Base-by-base conservation (phyloP, 2,797 vertebrate species). In the Saxicola maurus region DNA sequence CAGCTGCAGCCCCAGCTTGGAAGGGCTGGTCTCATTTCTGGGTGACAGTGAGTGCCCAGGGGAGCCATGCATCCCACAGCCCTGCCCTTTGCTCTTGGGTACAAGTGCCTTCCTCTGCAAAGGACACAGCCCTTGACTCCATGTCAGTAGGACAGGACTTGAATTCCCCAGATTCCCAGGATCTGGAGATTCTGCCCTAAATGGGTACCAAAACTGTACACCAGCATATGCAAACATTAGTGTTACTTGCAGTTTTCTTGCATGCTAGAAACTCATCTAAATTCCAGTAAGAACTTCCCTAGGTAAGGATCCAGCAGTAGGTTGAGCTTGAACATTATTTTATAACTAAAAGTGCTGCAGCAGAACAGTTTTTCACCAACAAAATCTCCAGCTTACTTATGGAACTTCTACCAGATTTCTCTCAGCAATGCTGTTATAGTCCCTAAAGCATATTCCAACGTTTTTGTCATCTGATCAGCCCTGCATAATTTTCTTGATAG, bases 401-500 rank as follows among this genome's bases (percentile, higher is more conserved):
- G 19, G 65, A 68, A 55, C n/a, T 86, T 85, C 49, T 71, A 85
- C 25, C 53, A 91, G 42, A 90, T 80, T 85, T 72, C 65, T 27
- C 72, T 42, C 60, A 46, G 61, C 3, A 0, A 65, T 35, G 30
- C 38, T 62, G 31, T 84, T 82, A 43, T 2, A 72, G 55, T 67
- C 66, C 68, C 75, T 68, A 45, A 80, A 89, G 33, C 27, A 51
- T 80, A 80, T 52, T 85, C 68, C 66, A 93, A 62, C 33, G 45
- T 75, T 87, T 89, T 46, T 87, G 55, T 91, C 66, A 82, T 85
- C 30, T 65, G 75, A 80, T 85, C 78, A 91, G 76, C 78, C 40
- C 84, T 82, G 40, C 51, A 82, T 74, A 51, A 82, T 85, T 90
- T 91, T 71, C 59, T 75, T 68, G 61, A 93, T 87, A 93, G 75